phyloP scores from a whole-genome alignment of 1,140 invertebrate species.

The Rhizoglyphus robini region DNA sequence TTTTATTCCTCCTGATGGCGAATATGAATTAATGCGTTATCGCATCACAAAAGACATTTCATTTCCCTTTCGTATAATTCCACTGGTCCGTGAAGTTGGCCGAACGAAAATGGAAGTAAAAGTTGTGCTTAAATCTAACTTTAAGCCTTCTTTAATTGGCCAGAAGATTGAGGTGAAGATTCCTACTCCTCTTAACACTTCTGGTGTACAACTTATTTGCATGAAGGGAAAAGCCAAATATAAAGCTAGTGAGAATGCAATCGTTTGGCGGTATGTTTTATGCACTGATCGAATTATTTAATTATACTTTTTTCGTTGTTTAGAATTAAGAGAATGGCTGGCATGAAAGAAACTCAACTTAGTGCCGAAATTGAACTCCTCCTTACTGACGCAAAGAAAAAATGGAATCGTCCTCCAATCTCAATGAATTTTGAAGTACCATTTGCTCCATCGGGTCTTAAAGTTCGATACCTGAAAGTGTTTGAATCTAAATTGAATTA shows the following conservation, averaged over 20 bases:
- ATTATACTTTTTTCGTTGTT: conserved; percentile 27
- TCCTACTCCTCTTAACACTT: conserved; percentile 95
- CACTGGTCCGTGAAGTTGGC: conserved; percentile 90
- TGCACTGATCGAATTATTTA: conserved; percentile 19
- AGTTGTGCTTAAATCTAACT: conserved; percentile 98
- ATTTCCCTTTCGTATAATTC: conserved; percentile 96
- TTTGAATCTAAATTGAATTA: conserved; percentile 99
- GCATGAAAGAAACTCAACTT: conserved; percentile 99
- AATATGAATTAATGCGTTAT: conserved; percentile 99
- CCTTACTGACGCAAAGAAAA: conserved; percentile 97
- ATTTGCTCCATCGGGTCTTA: conserved; percentile 92
- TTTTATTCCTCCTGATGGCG: conserved; percentile 98
- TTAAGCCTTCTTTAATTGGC: conserved; percentile 91
- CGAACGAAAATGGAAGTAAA: conserved; percentile 99
- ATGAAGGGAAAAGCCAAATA: conserved; percentile 99
- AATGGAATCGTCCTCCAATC: conserved; percentile 99
- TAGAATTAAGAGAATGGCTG: conserved; percentile 97
- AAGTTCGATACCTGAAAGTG: conserved; percentile 97
- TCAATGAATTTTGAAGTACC: conserved; percentile 99
- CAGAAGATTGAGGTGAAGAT: conserved; percentile 97
- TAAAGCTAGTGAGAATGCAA: conserved; percentile 98
- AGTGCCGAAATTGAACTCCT: conserved; percentile 99
- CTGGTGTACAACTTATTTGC: conserved; percentile 95
- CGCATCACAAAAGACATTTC: conserved; percentile 99
- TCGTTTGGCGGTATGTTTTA: conserved; percentile 89